A percentile compares a stretch with the other conserved stretches of the same genome.
Conservation (phyloP, 2,888 invertebrate species). For the Andrena marginata region DNA sequence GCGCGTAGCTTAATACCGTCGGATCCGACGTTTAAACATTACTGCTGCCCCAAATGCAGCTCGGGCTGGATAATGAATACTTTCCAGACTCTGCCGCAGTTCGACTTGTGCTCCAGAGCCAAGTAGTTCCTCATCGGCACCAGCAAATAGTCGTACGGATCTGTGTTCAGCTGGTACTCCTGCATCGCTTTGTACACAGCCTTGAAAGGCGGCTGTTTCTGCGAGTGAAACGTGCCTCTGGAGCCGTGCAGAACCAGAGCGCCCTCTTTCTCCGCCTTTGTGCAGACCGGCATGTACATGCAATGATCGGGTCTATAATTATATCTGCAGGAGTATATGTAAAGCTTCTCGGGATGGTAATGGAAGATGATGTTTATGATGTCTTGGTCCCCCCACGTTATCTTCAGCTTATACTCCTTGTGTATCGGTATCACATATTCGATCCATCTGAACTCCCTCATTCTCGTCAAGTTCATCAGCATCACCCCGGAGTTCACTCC, state of each 20-base stretch:
- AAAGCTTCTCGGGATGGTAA: slow-evolving; percentile 92
- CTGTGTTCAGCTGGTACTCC: slow-evolving; percentile 89
- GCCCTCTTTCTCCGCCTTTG: slow-evolving; percentile 89
- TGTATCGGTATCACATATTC: slow-evolving; percentile 94
- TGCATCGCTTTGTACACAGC: slow-evolving; percentile 89
- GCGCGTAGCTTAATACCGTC: slow-evolving; percentile 30
- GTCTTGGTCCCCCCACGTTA: slow-evolving; percentile 99
- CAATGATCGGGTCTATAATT: slow-evolving; percentile 98
- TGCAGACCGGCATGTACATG: slow-evolving; percentile 96
- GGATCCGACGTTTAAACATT: slow-evolving; percentile 34
- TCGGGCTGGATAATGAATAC: slow-evolving; percentile 85
- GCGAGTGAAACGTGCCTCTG: slow-evolving; percentile 93
- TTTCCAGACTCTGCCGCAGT: slow-evolving; percentile 88
- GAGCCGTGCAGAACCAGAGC: slow-evolving; percentile 96
- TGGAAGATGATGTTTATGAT: slow-evolving; percentile 96
- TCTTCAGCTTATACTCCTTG: slow-evolving; percentile 92
- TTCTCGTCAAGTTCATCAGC: slow-evolving; percentile 98
- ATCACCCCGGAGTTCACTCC: slow-evolving; percentile 99
- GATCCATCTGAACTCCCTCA: slow-evolving; percentile 95
- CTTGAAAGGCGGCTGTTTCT: slow-evolving; percentile 94
- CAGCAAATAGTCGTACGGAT: slow-evolving; percentile 88
- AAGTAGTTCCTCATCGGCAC: slow-evolving; percentile 87
- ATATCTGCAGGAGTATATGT: slow-evolving; percentile 93
- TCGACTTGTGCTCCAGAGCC: slow-evolving; percentile 86
- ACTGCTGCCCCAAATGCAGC: slow-evolving; percentile 71